Base-by-base conservation (phyloP, 2,113 vertebrate genomes). In the Hemichromis elongatus region DNA sequence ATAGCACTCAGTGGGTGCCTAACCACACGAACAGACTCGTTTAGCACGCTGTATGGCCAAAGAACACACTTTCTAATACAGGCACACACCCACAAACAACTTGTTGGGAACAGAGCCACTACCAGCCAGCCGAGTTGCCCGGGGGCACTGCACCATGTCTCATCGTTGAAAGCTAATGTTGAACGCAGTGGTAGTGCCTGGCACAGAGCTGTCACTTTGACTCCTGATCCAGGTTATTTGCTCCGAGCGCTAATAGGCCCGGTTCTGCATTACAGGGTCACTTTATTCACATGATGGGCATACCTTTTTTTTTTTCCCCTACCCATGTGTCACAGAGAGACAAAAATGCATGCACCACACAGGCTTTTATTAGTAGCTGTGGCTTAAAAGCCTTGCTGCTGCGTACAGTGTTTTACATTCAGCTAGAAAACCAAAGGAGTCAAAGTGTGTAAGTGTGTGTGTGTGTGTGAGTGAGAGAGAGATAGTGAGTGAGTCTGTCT, bases 131-230 rank as follows among this genome's bases (percentile, higher is more conserved):
- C 18, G 8, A 14, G 35, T 26, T 35, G 92, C 92, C 90, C 12
- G 14, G n/a, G 88, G 90, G 82, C 89, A 85, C 66, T 21, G 18
- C 82, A 89, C 70, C 86, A 78, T 78, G 88, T 91, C 92, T 92
- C 89, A 89, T 93, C 90, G 78, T 84, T 83, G 85, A 73, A 87
- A 84, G 80, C 83, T 84, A 90, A 91, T 61, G 81, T 70, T 86
- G 84, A 90, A 80, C 73, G 83, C 88, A 81, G 91, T 54, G 66
- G 90, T 88, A 12, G 85, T 16, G 79, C 73, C 82, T 70, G 70
- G 88, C 19, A 37, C 37, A 88, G 85, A 85, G 90, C 91, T 93
- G 95, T 94, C 93, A 86, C 90, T 91, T 94, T 91, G 92, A 92
- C 92, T 95, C 88, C 88, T 84, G 70, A 93, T 95, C 89, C 93